Conservation (phyloP, 2,888 invertebrate species). For the Phymatocera aterrima region DNA sequence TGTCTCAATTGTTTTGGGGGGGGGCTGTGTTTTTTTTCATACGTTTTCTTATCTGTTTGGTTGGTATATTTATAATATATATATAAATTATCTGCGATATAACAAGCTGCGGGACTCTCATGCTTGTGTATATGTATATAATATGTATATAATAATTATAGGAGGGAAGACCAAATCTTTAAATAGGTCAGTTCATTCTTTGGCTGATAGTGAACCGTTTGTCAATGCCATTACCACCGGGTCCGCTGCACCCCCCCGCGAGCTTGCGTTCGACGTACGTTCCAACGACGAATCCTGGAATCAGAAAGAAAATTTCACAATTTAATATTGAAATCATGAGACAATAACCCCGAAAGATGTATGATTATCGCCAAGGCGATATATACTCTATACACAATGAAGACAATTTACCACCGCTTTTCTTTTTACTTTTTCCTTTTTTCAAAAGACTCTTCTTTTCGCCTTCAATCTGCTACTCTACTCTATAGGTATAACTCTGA, state of each 20-base stretch:
- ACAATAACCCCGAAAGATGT: neutral
- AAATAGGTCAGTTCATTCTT: conserved; percentile 62
- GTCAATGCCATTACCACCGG: conserved; percentile 64
- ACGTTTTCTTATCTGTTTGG: too few relatives aligned
- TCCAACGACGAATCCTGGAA: conserved; percentile 68
- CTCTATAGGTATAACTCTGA: too few relatives aligned
- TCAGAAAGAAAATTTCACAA: conserved; percentile 25
- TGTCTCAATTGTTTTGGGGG: conserved; percentile 68
- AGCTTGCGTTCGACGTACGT: conserved; percentile 62
- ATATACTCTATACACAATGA: too few relatives aligned
- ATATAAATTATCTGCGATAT: too few relatives aligned
- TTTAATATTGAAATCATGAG: neutral
- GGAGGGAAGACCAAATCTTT: conserved; percentile 57
- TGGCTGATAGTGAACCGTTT: conserved; percentile 70
- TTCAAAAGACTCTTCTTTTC: neutral
- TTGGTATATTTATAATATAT: too few relatives aligned
- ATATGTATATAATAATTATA: too few relatives aligned
- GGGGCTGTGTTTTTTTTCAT: too few relatives aligned
- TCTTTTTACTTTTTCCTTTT: neutral
- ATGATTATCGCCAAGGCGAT: too few relatives aligned
- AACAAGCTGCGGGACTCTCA: conserved; percentile 24
- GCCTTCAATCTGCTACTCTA: conserved; percentile 21
- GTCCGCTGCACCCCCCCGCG: conserved; percentile 63
- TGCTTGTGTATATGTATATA: too few relatives aligned
- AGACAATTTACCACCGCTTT: too few relatives aligned